Percentiles rank a stretch among this genome's conserved stretches.
Conservation (phyloP, 1,140 invertebrate species). For the Nomia melanderi region DNA sequence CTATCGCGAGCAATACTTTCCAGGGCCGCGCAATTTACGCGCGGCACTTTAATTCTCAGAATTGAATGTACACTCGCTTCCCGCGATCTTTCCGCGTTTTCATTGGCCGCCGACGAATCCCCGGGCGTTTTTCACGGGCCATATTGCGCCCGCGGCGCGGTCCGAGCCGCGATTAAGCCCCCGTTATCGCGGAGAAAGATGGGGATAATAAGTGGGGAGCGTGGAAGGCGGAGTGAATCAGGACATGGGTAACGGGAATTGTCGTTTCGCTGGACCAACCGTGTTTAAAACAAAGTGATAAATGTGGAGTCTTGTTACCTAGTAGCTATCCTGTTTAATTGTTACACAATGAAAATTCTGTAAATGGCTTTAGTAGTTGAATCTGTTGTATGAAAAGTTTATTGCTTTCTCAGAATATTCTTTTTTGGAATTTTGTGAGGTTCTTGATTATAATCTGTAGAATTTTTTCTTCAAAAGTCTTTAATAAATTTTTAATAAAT, state of each 20-base stretch:
- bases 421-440: too few species aligned
- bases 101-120: not conserved
- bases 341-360: too few species aligned
- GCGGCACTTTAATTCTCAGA: constrained; percentile 32
- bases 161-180: not conserved
- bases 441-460: too few species aligned
- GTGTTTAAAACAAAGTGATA: too few species aligned
- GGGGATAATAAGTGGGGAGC: not conserved
- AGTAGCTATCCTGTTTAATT: too few species aligned
- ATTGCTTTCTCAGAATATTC: too few species aligned
- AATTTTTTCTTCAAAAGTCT: too few species aligned
- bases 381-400: too few species aligned
- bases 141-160: not conserved
- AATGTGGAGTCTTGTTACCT: too few species aligned
- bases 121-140: not conserved
- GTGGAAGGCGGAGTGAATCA: not conserved
- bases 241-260: not conserved
- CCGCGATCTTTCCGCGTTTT: not conserved
- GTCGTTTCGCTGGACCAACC: not conserved
- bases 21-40: constrained; percentile 27
- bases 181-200: constrained; percentile 4
- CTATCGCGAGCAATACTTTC: constrained; percentile 47
- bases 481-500: too few species aligned
- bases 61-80: constrained; percentile 29
- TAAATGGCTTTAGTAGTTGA: too few species aligned